A percentile compares a stretch with the other conserved stretches of the same genome.
phyloP scores from a whole-genome alignment of 1,140 invertebrate genomes.

The Bursaphelenchus mucronatus region DNA sequence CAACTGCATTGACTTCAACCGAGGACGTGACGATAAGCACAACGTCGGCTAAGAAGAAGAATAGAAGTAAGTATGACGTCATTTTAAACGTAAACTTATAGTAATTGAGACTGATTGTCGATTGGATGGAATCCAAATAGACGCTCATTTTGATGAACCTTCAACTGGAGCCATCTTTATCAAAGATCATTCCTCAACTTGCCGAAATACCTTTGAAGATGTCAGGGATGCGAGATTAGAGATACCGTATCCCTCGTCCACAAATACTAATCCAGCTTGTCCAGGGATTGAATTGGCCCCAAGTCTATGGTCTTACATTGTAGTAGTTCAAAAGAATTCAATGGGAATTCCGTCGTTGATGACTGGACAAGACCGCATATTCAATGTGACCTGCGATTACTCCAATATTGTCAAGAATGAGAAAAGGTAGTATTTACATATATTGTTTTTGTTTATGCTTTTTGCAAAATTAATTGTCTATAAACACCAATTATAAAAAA shows the following conservation, averaged over 20 bases:
- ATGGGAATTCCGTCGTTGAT: constrained; percentile 48
- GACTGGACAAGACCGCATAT: constrained; percentile 47
- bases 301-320: constrained; percentile 48
- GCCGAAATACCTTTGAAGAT: constrained; percentile 36
- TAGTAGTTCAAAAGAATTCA: constrained; percentile 53
- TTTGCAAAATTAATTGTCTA: constrained; percentile 12
- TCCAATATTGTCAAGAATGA: constrained; percentile 33
- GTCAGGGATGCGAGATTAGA: constrained; percentile 34
- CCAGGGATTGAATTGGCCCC: constrained; percentile 49
- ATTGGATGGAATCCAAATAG: constrained; percentile 47
- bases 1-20: too few relatives aligned
- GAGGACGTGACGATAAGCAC: constrained; percentile 4
- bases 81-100: constrained; percentile 30
- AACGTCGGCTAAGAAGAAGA: constrained; percentile 17
- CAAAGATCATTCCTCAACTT: constrained; percentile 53
- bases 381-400: constrained; percentile 59
- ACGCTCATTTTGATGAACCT: constrained; percentile 33
- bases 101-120: constrained; percentile 51
- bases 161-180: constrained; percentile 43
- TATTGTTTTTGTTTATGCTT: too few relatives aligned
- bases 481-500: constrained; percentile 18
- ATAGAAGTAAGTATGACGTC: constrained; percentile 15
- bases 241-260: constrained; percentile 46
- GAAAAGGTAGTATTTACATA: background rate
- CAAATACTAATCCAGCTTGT: constrained; percentile 47